These are phyloP conservation scores for Apis mellifera DNA, from an alignment of 1,140 invertebrate genomes.

Conservation along the genomic window DNA sequence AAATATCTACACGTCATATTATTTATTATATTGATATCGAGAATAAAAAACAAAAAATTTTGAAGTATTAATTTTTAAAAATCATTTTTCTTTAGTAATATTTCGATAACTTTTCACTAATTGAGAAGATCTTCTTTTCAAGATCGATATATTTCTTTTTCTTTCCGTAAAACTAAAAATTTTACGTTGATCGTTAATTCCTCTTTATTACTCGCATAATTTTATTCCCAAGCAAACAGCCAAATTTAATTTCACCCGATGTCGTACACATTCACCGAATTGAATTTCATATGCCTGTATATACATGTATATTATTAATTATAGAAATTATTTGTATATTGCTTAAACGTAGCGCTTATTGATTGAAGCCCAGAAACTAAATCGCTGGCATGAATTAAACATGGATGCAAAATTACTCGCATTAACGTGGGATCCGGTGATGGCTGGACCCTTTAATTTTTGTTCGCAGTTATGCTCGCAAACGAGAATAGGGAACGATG, in stretches of 20 bases:
- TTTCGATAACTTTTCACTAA: too few species aligned
- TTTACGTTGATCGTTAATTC: too few species aligned
- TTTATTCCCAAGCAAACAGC: neutral
- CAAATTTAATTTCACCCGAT: conserved; percentile 4
- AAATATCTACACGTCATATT: too few species aligned
- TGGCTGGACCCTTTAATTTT: neutral
- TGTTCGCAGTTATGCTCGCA: neutral
- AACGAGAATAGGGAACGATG: neutral
- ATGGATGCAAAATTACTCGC: conserved; percentile 15
- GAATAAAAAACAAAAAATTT: too few species aligned
- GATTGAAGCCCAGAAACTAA: conserved; percentile 24
- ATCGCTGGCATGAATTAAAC: conserved; percentile 31
- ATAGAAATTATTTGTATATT: conserved; percentile 18
- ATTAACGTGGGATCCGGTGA: conserved; percentile 16
- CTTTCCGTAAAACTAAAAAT: too few species aligned
- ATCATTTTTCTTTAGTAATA: too few species aligned
- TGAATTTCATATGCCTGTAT: neutral
- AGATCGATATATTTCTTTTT: too few species aligned
- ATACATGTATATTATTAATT: conserved; percentile 17
- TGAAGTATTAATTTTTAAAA: too few species aligned
- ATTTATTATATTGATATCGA: too few species aligned
- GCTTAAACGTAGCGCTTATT: neutral
- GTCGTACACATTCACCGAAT: neutral
- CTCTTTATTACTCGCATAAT: neutral
- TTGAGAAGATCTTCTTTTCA: too few species aligned